Base-by-base conservation (phyloP, 2,888 invertebrate genomes). In the Pseudococcus jackbeardsleyi region DNA sequence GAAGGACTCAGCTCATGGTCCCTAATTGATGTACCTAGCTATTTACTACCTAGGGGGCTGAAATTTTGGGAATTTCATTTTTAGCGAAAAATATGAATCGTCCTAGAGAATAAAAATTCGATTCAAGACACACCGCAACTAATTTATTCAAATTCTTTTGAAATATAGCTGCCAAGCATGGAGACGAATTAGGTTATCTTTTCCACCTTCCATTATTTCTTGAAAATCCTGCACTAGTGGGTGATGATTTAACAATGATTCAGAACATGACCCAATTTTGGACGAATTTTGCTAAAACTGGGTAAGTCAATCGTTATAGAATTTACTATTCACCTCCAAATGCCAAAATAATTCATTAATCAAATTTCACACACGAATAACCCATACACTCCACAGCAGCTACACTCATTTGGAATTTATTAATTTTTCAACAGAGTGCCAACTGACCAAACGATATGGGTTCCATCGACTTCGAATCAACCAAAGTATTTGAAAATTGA, bases 271-370 rank as follows among this genome's bases (percentile, higher is more conserved):
- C 95, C 0, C 93, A 92, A 0, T 91, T 96, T 72, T 96, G 96
- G 95, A 94, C 94, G 0, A 96, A 96, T 91, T 96, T 96, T 91
- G 96, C 96, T 12, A 84, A 50, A 84, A 84, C 84, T 22, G 84
- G 84, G 84, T 84, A 54, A 54, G 22, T 22, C 26, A 33, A 33
- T 33, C 26, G 3, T 33, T 3, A n/a, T 33, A 33, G 3, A 33
- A 33, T 33, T 33, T 33, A 33, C 3, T 2, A 33, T 33, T 33
- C 26, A 3, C 26, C 26, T 33, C 26, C 26, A 33, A 33, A 33
- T 33, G 26, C 1, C 26, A 33, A 33, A 33, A 33, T 33, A 33
- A 33, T 33, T 33, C 3, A 1, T 3, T 3, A 33, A 33, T 33
- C 26, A 33, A 2, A 3, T 33, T 33, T 33, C 26, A 33, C 26